Percentiles rank a stretch among this genome's conserved stretches.
Conservation (phyloP, 2,888 invertebrate species). For the Dexiosoma caninum region DNA sequence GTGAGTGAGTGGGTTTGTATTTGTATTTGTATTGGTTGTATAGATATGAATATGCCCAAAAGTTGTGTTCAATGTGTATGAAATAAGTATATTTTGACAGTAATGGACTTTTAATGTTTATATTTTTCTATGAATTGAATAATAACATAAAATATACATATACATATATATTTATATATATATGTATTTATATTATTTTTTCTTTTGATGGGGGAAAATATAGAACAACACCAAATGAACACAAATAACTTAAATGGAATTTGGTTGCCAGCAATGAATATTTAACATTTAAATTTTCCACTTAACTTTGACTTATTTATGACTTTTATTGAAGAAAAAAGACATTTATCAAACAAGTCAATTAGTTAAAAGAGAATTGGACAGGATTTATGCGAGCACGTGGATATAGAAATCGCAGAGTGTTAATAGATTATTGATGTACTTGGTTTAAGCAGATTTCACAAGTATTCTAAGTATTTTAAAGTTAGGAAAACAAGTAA, state of each 20-base stretch:
- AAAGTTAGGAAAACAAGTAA: too few species aligned
- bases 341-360: background rate
- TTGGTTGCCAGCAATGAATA: background rate
- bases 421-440: too few species aligned
- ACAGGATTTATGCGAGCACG: background rate
- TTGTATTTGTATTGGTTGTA: background rate
- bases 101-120: conserved; percentile 64
- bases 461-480: too few species aligned
- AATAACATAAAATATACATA: conserved; percentile 49
- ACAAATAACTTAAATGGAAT: conserved; percentile 24
- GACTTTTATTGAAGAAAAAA: background rate
- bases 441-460: too few species aligned
- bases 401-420: too few species aligned
- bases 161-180: too few species aligned
- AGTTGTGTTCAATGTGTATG: conserved; percentile 19
- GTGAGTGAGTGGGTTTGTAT: too few species aligned
- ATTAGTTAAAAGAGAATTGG: background rate
- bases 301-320: background rate
- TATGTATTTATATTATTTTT: too few species aligned
- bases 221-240: background rate
- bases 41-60: conserved; percentile 31
- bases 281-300: background rate
- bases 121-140: conserved; percentile 56
- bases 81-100: conserved; percentile 43
- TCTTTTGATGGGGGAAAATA: background rate